Percentiles rank a stretch among this genome's conserved stretches.
These are phyloP conservation scores for Omphaloscelis lunosa DNA, from an alignment of 2,888 invertebrate species.

Conservation along the genomic window DNA sequence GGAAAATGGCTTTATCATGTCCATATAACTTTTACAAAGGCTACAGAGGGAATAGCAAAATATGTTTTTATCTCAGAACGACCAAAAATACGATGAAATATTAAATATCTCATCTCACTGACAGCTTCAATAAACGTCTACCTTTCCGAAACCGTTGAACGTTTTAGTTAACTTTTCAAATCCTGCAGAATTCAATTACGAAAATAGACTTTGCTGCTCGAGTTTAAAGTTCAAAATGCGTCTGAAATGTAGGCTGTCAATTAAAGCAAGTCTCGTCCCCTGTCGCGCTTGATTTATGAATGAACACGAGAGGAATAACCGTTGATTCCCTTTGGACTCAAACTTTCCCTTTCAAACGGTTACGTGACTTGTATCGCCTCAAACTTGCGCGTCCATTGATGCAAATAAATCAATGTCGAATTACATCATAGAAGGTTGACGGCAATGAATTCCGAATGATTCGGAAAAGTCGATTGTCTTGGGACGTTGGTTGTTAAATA, in stretches of 20 bases:
- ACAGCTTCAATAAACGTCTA: slow-evolving; percentile 52
- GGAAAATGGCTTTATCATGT: slow-evolving; percentile 52
- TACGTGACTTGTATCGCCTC: slow-evolving; percentile 71
- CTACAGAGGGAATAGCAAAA: slow-evolving; percentile 53
- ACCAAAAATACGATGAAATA: slow-evolving; percentile 59
- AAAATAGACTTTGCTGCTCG: slow-evolving; percentile 53
- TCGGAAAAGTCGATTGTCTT: slow-evolving; percentile 65
- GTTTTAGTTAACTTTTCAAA: slow-evolving; percentile 55
- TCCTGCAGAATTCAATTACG: slow-evolving; percentile 10
- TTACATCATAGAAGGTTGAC: slow-evolving; percentile 62
- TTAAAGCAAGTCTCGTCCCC: slow-evolving; percentile 65
- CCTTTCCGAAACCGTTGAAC: slow-evolving; percentile 45
- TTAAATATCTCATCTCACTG: slow-evolving; percentile 59
- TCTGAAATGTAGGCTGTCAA: slow-evolving; percentile 48
- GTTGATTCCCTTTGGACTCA: slow-evolving; percentile 71
- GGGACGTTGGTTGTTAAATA: slow-evolving; percentile 71
- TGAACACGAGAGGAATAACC: slow-evolving; percentile 73
- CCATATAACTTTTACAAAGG: slow-evolving; percentile 49
- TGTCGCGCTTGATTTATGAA: slow-evolving; percentile 75
- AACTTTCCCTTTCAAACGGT: slow-evolving; percentile 76
- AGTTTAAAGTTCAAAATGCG: slow-evolving; percentile 59
- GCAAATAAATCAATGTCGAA: slow-evolving; percentile 64
- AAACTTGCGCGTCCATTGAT: slow-evolving; percentile 64
- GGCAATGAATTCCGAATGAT: slow-evolving; percentile 66
- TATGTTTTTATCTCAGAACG: slow-evolving; percentile 36